Base-by-base conservation (phyloP, 2,113 vertebrate species). In the Oxygymnocypris stewartii region DNA sequence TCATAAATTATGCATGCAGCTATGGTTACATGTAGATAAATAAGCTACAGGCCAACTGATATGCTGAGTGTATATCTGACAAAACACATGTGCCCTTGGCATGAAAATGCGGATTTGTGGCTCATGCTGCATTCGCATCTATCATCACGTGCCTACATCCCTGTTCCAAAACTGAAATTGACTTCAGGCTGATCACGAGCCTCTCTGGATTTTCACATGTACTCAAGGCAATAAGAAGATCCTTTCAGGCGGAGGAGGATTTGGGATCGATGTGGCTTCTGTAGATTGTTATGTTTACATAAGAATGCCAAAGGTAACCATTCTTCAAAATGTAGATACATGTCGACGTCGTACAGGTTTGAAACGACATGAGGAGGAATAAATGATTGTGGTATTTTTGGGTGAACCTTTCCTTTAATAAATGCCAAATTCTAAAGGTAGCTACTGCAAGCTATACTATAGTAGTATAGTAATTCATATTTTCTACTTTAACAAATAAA, bases 11-110 rank as follows among this genome's bases (percentile, higher is more conserved):
- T 78, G 51, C 69, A 87, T 69, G 80, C 86, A 77, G 69, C 20
- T 54, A 54, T 83, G 79, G 83, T 85, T 85, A 79, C 86, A 79
- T 63, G 83, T 51, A 77, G 57, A 84, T 84, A 77, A 84, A 84
- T 75, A 75, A 76, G 23, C 54, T 84, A 63, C 35, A 61, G 54
- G 37, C 69, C 35, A 76, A 69, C 80, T 10, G 79, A 81, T 81
- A 44, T 81, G 8, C 57, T 44, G 63, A 82, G 61, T 47, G 63
- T n/a, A 82, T 82, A 82, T 82, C 63, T 82, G 51, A 35, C 25
- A 82, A 69, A 82, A 82, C 42, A 82, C 37, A 44, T 63, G 79
- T 31, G 80, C 80, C 63, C 44, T 69, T 49, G 63, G 80, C 42
- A 51, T 69, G 80, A 69, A 67, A 82, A 69, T 49, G 9, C 0